Evolutionary conservation across 2,113 vertebrate species (phyloP).

Genomic region (Aegypius monachus): DNA sequence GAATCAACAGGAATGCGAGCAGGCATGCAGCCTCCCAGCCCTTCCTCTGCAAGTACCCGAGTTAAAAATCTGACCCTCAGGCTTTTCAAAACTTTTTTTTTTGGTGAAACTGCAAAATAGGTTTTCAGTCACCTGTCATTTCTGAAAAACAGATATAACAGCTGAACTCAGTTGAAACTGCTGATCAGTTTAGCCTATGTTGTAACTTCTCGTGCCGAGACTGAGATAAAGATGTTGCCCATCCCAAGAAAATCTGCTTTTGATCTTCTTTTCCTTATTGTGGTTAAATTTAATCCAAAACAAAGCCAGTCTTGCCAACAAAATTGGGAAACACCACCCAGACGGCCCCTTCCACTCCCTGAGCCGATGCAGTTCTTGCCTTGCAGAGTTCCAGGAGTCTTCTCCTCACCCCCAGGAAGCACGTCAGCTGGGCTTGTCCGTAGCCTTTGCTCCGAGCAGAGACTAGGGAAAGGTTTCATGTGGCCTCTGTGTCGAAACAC

Average conservation of each 20-base stretch:
- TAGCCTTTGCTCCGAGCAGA: background rate
- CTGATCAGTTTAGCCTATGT: background rate
- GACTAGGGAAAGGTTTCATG: background rate
- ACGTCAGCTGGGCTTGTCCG: background rate
- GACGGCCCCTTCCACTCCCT: background rate
- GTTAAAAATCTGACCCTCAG: slow-evolving; percentile 13
- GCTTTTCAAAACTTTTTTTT: background rate
- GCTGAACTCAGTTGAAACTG: background rate
- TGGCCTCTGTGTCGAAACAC: background rate
- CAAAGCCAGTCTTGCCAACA: background rate
- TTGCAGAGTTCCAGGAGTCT: background rate
- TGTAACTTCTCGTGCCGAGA: background rate
- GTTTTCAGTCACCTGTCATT: background rate
- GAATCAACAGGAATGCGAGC: background rate
- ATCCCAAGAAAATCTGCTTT: background rate
- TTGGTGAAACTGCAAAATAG: background rate
- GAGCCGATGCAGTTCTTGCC: background rate
- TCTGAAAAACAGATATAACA: background rate
- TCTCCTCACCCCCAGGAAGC: background rate
- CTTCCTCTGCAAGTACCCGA: background rate
- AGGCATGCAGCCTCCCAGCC: background rate
- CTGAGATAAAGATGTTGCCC: background rate
- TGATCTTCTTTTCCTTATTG: background rate
- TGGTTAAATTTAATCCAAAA: background rate
- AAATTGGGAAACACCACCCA: background rate